Conservation (phyloP, 2,797 vertebrate genomes). For the Anableps anableps region DNA sequence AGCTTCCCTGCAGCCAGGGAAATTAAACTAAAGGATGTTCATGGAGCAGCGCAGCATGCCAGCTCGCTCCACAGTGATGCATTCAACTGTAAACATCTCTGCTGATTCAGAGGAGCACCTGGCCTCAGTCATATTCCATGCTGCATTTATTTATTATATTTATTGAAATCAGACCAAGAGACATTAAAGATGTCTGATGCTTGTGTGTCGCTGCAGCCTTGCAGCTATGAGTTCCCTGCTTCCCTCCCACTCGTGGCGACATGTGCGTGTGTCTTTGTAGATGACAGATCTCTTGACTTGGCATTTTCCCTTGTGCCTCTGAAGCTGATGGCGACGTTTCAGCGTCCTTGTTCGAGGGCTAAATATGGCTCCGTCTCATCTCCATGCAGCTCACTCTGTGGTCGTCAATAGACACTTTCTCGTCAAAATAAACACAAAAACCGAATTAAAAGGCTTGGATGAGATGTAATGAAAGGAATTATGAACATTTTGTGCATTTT, state of each 20-base stretch:
- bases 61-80: conserved; percentile 18
- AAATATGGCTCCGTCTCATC: conserved; percentile 17
- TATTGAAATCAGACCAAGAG: not conserved
- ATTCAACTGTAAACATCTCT: conserved; percentile 23
- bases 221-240: conserved; percentile 42
- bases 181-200: not conserved
- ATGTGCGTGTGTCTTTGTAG: conserved; percentile 55
- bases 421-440: not conserved
- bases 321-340: conserved; percentile 54
- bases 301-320: conserved; percentile 58
- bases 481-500: not conserved
- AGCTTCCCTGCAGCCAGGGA: conserved; percentile 23
- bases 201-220: conserved; percentile 20
- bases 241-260: conserved; percentile 43
- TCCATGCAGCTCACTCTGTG: not conserved
- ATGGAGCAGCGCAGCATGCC: conserved; percentile 22
- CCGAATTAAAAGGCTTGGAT: not conserved
- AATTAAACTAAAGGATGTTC: conserved; percentile 38
- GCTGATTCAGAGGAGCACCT: conserved; percentile 6
- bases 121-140: not conserved
- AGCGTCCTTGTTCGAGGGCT: conserved; percentile 60
- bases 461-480: not conserved
- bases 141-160: not conserved
- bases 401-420: not conserved
- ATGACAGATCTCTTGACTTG: conserved; percentile 69